A percentile compares a stretch with the other conserved stretches of the same genome.
These are phyloP conservation scores for Nasonovia ribisnigri DNA, from an alignment of 2,888 invertebrate species.

Conservation along the genomic window DNA sequence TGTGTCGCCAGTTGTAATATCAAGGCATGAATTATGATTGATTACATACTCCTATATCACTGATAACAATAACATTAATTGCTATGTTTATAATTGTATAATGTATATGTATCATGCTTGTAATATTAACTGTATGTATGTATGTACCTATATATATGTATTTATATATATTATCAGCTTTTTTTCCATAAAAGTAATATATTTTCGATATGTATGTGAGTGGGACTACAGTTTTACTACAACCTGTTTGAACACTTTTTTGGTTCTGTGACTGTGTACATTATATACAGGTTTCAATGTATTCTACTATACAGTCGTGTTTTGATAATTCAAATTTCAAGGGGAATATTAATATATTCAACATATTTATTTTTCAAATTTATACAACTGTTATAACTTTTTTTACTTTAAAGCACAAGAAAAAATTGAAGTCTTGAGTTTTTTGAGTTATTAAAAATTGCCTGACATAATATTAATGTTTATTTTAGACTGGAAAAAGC, in stretches of 20 bases:
- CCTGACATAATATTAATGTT: not conserved
- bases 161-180: no score
- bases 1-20: not conserved
- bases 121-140: no score
- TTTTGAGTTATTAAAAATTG: not conserved
- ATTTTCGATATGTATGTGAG: no score
- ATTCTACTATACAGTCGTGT: not conserved
- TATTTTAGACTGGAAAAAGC: constrained; percentile 82
- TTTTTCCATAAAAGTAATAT: no score
- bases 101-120: no score
- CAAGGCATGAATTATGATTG: not conserved
- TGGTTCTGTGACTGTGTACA: no score
- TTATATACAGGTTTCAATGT: no score
- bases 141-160: no score
- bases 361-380: not conserved
- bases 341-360: not conserved
- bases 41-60: not conserved
- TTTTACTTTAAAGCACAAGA: not conserved
- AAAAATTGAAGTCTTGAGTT: not conserved
- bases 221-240: no score
- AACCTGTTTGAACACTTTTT: no score
- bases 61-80: no score
- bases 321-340: not conserved
- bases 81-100: no score
- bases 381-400: not conserved